Conservation (phyloP, 2,797 vertebrate genomes). For the Acanthurus lineatus region DNA sequence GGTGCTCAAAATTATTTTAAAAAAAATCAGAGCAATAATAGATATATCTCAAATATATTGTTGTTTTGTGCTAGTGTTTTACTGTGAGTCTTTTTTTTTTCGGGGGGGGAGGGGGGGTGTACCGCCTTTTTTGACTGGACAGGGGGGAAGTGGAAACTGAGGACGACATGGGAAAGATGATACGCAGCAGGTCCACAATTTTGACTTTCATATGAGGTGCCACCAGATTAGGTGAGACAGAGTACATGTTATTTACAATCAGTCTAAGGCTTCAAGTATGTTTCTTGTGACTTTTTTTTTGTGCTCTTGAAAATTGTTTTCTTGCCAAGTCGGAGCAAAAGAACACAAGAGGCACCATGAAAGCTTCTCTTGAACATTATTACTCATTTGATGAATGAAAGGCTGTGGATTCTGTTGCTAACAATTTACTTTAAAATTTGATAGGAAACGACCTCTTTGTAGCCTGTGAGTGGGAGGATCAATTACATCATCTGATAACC, state of each 20-base stretch:
- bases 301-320: not conserved
- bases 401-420: not conserved
- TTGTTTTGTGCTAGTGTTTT: not conserved
- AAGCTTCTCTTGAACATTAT: not conserved
- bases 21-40: not conserved
- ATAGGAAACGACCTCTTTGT: not conserved
- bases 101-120: not conserved
- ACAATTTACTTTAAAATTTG: not conserved
- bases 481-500: not conserved
- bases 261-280: no score
- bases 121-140: conserved; percentile 1
- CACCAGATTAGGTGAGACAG: no score
- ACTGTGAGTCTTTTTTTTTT: not conserved
- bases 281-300: not conserved
- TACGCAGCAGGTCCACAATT: not conserved
- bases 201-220: not conserved
- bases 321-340: not conserved
- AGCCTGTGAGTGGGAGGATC: not conserved
- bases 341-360: not conserved
- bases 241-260: no score
- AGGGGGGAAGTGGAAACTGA: not conserved
- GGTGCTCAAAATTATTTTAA: not conserved
- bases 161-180: not conserved
- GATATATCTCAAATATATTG: no score
- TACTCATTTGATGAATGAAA: not conserved